Evolutionary conservation across 2,888 invertebrate species (phyloP), one percentile per base, ranked within the genome.

Genomic region (Trichogramma dendrolimi): DNA sequence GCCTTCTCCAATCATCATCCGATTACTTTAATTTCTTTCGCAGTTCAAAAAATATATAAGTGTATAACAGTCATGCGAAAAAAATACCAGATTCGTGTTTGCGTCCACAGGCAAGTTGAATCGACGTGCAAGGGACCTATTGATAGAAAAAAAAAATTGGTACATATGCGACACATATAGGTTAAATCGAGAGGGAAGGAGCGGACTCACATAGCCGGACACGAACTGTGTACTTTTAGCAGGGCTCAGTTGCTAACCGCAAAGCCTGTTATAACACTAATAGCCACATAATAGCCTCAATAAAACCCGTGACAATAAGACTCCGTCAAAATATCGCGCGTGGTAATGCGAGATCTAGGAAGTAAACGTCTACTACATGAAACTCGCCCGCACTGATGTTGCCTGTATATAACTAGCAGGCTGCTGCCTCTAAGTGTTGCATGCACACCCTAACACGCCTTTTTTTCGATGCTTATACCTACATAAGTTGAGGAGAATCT

Each of bases 201-300:
- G 56, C 50, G 49, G 50, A 39, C 27, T 50, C 38, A 61, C 57
- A 56, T 60, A 49, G 60, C 54, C 41, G 58, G 55, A 64, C 27
- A 27, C 27, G 27, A 27, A 27, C 27, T 27, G 3, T 27, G 27
- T 27, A 27, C 27, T 27, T 27, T 27, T 27, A 27, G 27, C 27
- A 27, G 27, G 27, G 27, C 27, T 27, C 27, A 27, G 62, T 60
- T 58, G 63, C 69, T 70, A 73, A 72, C 72, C 72, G 69, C 73
- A 78, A 77, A 77, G 76, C 75, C 76, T 69, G 71, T 74, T 75
- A 79, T 79, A 77, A 78, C 76, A 79, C 79, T 79, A 79, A 79
- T 79, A 78, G 79, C 74, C 69, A 70, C 73, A 79, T 77, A 78
- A 79, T 78, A 72, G 79, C 77, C 73, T 79, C 78, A 79, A 78